Base-by-base conservation (phyloP, 2,113 vertebrate species). In the Herpailurus yagouaroundi region DNA sequence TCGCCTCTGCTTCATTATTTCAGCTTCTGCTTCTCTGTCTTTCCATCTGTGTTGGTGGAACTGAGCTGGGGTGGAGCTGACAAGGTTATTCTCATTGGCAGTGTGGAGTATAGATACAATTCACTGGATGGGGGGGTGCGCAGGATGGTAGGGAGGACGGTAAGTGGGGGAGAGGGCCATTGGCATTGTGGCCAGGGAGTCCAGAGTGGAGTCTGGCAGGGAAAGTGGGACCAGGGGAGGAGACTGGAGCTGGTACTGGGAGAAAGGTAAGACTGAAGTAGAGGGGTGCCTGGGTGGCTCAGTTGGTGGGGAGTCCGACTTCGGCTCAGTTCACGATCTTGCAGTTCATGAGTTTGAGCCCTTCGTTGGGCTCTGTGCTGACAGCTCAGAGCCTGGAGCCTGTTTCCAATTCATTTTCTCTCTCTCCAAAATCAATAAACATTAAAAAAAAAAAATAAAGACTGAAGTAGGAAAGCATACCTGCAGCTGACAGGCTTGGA, bases 151-250 rank as follows among this genome's bases (percentile, higher is more conserved):
- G 55, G 63, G 8, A n/a, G 29, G 36, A 79, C 23, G 31, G 16
- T 18, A 4, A 1, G 57, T 19, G 13, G 4, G n/a, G 5, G 1
- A 21, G 4, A 25, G 0, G 12, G 18, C 45, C 1, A 0, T 81
- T 48, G 41, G 31, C 57, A 16, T 25, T 18, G 3, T 77, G 60
- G 84, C 23, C 66, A 55, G n/a, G 10, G 71, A 38, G 69, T 23
- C 66, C 31, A 50, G 4, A 60, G 31, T 77, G 41, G 36, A 36
- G 45, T 74, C 57, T 79, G 45, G 38, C 38, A 52, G 91, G 50
- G 77, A 92, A 81, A 16, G n/a, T 52, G 52, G 25, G 55, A 63
- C 45, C n/a, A 23, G 45, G 55, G 5, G 19, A 33, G 48, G 11
- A 5, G 25, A 1, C 7, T 10, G 23, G 29, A 14, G 0, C 5